Conservation (phyloP, 2,888 invertebrate species). For the Hydrotaea diabolus region DNA sequence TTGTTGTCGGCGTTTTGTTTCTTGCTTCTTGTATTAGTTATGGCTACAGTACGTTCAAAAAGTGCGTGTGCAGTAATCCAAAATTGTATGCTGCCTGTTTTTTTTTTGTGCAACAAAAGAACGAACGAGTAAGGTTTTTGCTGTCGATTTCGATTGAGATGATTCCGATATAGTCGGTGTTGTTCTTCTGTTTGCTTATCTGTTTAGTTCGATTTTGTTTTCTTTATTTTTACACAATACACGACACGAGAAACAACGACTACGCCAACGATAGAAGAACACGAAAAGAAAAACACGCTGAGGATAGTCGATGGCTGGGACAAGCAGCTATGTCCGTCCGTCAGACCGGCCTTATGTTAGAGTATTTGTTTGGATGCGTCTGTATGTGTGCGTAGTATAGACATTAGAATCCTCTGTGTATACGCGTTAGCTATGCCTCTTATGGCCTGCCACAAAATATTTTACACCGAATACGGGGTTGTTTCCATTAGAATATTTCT, state of each 20-base stretch:
- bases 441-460: background rate
- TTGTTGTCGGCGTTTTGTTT: background rate
- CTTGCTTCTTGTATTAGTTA: background rate
- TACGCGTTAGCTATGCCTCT: slow-evolving; percentile 21
- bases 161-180: no score
- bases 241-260: no score
- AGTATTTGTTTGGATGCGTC: background rate
- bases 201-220: no score
- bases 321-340: background rate
- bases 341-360: background rate
- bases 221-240: no score
- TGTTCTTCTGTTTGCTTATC: no score
- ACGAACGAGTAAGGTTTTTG: background rate
- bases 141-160: no score
- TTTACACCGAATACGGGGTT: slow-evolving; percentile 2
- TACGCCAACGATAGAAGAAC: no score
- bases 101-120: background rate
- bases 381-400: background rate
- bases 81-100: background rate
- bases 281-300: no score
- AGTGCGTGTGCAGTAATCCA: background rate
- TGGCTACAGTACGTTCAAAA: background rate
- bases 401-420: slow-evolving; percentile 28
- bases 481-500: background rate
- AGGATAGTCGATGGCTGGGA: no score